Evolutionary conservation across 2,888 invertebrate genomes (phyloP), one percentile per base, ranked within the genome.

Genomic region (Hirtodrosophila duncani): DNA sequence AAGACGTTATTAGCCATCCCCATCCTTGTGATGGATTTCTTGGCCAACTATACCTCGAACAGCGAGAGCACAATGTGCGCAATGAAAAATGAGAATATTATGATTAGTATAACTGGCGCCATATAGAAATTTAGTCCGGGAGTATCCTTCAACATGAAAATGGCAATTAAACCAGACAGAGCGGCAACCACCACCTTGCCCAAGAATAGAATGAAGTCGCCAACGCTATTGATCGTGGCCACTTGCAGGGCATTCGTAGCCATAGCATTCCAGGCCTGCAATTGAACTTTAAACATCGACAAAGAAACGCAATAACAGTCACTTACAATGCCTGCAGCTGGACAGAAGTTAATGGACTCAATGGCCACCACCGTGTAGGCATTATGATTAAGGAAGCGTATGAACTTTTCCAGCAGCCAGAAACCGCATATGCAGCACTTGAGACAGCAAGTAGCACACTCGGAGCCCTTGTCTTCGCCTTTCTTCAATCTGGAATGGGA

Each of bases 281-380:
- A 87, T n/a, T n/a, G n/a, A n/a, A n/a, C n/a, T n/a, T n/a, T n/a
- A n/a, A n/a, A n/a, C n/a, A n/a, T n/a, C n/a, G 37, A 8, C 1
- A 38, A 29, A n/a, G 13, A 21, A n/a, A 27, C 1, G n/a, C n/a
- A n/a, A 13, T 8, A 3, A 14, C 3, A 16, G 18, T 26, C 37
- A 38, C 89, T 88, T 88, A 96, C 97, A 87, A 93, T 94, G 82
- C 90, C 92, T 38, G 97, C 96, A 26, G 97, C 95, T 74, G 94
- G 92, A 83, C 96, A 97, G 86, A 97, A 97, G 84, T 94, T 92
- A 51, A 93, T 93, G 41, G 97, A 94, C 86, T 96, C 95, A 75
- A 97, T 96, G 6, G 97, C 96, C 53, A 97, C 93, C 34, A 97
- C 94, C 0, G 97, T 96, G 83, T 97, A 98, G 0, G 97, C 97